Conservation (phyloP, 2,797 vertebrate species). For the Aselliscus stoliczkanus region DNA sequence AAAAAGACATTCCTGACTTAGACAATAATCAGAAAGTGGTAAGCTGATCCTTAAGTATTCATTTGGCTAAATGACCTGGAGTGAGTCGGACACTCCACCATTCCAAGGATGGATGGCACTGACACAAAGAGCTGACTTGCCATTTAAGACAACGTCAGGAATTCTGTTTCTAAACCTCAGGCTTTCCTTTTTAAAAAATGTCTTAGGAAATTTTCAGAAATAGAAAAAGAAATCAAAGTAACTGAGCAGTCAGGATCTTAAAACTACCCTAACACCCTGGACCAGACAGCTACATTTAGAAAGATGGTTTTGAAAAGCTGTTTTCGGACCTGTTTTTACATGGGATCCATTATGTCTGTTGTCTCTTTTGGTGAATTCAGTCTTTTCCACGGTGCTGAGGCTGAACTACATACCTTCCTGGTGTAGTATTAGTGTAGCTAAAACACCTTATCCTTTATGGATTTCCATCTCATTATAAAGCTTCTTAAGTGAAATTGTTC, state of each 20-base stretch:
- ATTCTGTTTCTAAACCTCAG: not conserved
- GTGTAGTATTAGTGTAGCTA: not conserved
- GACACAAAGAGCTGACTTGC: not conserved
- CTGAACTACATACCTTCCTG: not conserved
- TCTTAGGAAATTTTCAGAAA: not conserved
- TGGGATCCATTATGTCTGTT: not conserved
- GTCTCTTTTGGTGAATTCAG: not conserved
- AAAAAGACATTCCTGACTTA: not conserved
- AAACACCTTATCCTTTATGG: not conserved
- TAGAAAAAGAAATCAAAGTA: not conserved
- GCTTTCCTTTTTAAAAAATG: not conserved
- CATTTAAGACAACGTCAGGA: not conserved
- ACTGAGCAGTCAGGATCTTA: not conserved
- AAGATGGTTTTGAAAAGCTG: not conserved
- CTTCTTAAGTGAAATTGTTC: not conserved
- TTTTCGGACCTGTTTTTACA: not conserved
- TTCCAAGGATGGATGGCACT: not conserved
- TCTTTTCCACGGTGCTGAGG: not conserved
- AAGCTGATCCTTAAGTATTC: not conserved
- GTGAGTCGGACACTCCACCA: accelerated
- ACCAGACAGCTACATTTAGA: not conserved
- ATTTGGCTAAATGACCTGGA: not conserved
- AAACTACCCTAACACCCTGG: not conserved
- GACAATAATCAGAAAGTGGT: not conserved
- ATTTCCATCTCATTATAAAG: not conserved